phyloP scores from a whole-genome alignment of 2,113 vertebrate species.

The Albula goreensis region DNA sequence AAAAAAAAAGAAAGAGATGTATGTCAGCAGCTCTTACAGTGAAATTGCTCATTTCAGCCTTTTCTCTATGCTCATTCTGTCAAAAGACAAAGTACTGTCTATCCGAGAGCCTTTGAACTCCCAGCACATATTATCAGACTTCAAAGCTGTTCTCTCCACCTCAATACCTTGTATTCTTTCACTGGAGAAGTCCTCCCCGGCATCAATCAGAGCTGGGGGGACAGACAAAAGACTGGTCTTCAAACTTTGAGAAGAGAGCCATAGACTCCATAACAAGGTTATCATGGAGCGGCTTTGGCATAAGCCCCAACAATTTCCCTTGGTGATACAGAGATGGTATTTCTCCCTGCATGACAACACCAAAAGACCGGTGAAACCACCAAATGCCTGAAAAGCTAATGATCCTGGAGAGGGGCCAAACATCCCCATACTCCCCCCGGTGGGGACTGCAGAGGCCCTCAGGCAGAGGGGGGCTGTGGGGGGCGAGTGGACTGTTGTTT shows the following conservation, averaged over 20 bases:
- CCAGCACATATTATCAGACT: conserved; percentile 64
- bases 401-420: conserved; percentile 52
- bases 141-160: conserved; percentile 59
- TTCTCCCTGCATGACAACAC: conserved; percentile 30
- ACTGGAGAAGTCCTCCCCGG: conserved; percentile 30
- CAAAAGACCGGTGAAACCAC: conserved; percentile 37
- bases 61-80: conserved; percentile 66
- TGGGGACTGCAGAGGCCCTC: conserved; percentile 45
- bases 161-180: conserved; percentile 56
- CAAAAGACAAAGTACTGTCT: conserved; percentile 63
- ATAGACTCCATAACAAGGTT: conserved; percentile 30
- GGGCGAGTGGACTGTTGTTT: conserved; percentile 48
- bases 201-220: conserved; percentile 33
- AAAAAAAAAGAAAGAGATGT: conserved; percentile 24
- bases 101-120: conserved; percentile 61
- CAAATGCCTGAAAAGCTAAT: conserved; percentile 61
- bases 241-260: conserved; percentile 30
- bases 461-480: conserved; percentile 31
- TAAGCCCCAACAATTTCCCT: conserved; percentile 29
- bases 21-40: conserved; percentile 41
- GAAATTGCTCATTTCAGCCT: conserved; percentile 46
- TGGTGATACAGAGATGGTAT: conserved; percentile 27
- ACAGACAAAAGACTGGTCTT: conserved; percentile 27
- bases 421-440: conserved; percentile 64
- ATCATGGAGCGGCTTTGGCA: conserved; percentile 17